Evolutionary conservation across 1,140 invertebrate genomes (phyloP), one percentile per base, ranked within the genome.

Genomic region (Penaeus chinensis): DNA sequence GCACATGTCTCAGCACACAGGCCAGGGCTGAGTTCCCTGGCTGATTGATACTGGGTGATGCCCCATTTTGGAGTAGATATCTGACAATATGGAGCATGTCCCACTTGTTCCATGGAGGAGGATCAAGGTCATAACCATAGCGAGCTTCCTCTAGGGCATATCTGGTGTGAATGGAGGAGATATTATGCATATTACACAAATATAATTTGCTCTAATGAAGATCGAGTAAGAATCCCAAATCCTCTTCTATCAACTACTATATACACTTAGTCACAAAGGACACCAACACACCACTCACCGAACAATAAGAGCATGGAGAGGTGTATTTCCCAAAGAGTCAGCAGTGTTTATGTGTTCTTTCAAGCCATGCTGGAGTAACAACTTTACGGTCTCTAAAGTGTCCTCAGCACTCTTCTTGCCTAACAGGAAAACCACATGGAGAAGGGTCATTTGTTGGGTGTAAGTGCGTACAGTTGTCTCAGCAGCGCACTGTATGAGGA

Each of bases 301-400:
- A 4, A 95, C 95, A 78, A 96, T 95, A 0, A 95, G 91, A 0
- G 95, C 95, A 91, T 89, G 95, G 92, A 90, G 94, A 2, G 92
- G 92, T 93, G 92, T 95, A 94, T 89, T 95, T 4, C 92, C 95
- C 79, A 96, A 92, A 74, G 94, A 94, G 91, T 96, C 95, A 0
- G 95, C 94, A 65, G 94, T 94, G 91, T 96, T 96, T n/a, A 96
- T 95, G 24, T 95, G 91, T 89, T 95, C 95, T 91, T 94, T 94
- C 80, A 95, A 90, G 27, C 92, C 95, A 80, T 95, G 93, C 87
- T 95, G 94, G 10, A 96, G 90, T 22, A 96, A 91, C 18, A 95
- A 92, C 86, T 95, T 94, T 47, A 95, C 93, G 0, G 94, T 95
- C 61, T 93, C 92, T 54, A 95, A 92, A 0, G 95, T 95, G 90